A percentile compares a stretch with the other conserved stretches of the same genome.
Evolutionary conservation across 2,888 invertebrate species (phyloP).

Genomic region (Tipula confusa): DNA sequence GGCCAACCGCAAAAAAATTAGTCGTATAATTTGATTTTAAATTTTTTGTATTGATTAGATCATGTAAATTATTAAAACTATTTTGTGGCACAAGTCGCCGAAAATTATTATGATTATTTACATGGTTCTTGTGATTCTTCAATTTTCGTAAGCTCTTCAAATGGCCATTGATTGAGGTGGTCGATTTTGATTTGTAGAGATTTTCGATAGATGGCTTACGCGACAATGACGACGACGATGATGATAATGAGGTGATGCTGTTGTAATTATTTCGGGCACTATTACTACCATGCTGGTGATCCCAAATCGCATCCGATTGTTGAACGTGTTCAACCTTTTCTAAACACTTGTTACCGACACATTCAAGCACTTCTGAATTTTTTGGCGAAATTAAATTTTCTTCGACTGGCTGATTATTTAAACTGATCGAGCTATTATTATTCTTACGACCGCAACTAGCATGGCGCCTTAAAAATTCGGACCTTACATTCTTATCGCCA

Average conservation of each 20-base stretch:
- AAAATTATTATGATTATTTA: slow-evolving; percentile 27
- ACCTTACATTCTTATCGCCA: background rate
- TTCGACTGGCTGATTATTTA: background rate
- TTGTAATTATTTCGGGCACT: background rate
- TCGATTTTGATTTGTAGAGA: slow-evolving; percentile 34
- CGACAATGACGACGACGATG: slow-evolving; percentile 21
- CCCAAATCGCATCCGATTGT: background rate
- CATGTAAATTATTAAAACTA: background rate
- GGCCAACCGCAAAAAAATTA: slow-evolving; percentile 36
- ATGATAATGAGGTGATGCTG: background rate
- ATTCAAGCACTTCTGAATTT: slow-evolving; percentile 33
- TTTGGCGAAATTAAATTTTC: background rate
- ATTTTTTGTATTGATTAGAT: slow-evolving; percentile 28
- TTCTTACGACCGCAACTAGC: slow-evolving; percentile 44
- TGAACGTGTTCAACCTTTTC: slow-evolving; percentile 29
- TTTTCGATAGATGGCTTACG: slow-evolving; percentile 33
- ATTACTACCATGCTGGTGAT: background rate
- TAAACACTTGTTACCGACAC: slow-evolving; percentile 35
- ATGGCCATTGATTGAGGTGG: background rate
- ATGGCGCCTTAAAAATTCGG: slow-evolving; percentile 38
- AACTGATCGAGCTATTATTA: slow-evolving; percentile 33
- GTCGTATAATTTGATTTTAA: slow-evolving; percentile 34
- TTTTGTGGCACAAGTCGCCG: background rate
- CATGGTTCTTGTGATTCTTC: background rate
- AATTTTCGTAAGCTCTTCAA: background rate